A percentile compares a stretch with the other conserved stretches of the same genome.
phyloP scores from a whole-genome alignment of 2,888 invertebrate genomes.

The Alentia gelatinosa region DNA sequence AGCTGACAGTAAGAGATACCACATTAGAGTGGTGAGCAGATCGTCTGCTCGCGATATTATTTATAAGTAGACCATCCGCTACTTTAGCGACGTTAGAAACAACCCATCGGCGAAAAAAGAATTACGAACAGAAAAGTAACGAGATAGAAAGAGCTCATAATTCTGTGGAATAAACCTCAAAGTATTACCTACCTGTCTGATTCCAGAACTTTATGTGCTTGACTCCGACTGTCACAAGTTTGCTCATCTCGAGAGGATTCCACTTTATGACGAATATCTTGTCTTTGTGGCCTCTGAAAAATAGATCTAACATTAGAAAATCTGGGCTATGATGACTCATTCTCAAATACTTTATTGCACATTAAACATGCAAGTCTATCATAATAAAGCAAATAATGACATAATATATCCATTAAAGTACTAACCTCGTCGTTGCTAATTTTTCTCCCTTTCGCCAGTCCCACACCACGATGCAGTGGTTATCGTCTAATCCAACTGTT shows the following conservation, averaged over 20 bases:
- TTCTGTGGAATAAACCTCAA: too few relatives aligned
- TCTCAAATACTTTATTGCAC: not conserved
- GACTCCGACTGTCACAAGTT: conserved; percentile 81
- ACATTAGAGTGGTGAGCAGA: too few relatives aligned
- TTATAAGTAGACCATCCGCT: too few relatives aligned
- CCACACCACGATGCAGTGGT: conserved; percentile 81
- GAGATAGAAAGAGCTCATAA: too few relatives aligned
- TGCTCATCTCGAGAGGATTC: conserved; percentile 79
- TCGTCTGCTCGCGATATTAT: too few relatives aligned
- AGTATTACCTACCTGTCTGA: conserved; percentile 76
- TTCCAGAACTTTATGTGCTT: conserved; percentile 82
- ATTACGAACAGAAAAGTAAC: too few relatives aligned
- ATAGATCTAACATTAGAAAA: not conserved
- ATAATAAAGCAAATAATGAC: too few relatives aligned
- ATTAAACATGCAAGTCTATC: too few relatives aligned
- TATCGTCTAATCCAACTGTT: conserved; percentile 81
- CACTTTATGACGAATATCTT: conserved; percentile 81
- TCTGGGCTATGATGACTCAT: not conserved
- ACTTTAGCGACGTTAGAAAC: too few relatives aligned
- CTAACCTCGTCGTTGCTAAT: conserved; percentile 80
- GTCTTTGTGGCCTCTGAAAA: conserved; percentile 80
- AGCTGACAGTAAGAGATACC: too few relatives aligned
- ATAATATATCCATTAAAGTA: not conserved
- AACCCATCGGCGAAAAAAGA: too few relatives aligned
- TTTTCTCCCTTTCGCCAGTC: conserved; percentile 82